phyloP scores from a whole-genome alignment of 2,888 invertebrate species.

The Ischnus inquisitorius region DNA sequence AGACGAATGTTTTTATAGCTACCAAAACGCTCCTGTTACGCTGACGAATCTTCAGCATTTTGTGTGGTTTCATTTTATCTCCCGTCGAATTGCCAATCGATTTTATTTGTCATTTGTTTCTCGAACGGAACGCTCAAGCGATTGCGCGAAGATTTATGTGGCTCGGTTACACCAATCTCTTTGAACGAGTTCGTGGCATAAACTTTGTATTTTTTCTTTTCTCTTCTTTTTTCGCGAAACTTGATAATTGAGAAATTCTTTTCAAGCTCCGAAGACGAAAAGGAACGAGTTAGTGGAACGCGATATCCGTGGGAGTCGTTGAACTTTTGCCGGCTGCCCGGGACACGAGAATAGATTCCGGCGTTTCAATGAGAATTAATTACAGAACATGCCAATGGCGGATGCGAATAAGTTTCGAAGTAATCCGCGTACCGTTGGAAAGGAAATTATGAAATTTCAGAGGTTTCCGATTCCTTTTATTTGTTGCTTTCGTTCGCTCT shows the following conservation, averaged over 20 bases:
- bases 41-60: conserved; percentile 40
- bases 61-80: conserved; percentile 22
- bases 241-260: conserved; percentile 41
- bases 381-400: neutral
- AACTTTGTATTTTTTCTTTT: conserved; percentile 18
- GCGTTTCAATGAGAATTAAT: conserved; percentile 38
- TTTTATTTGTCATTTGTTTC: conserved; percentile 6
- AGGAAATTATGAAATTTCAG: conserved; percentile 8
- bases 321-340: neutral
- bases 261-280: neutral
- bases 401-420: neutral
- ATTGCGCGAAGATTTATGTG: conserved; percentile 18
- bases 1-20: conserved; percentile 59
- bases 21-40: conserved; percentile 55
- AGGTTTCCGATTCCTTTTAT: neutral
- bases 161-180: conserved; percentile 32
- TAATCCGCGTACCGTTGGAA: conserved; percentile 23
- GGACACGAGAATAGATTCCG: neutral
- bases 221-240: conserved; percentile 13
- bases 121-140: conserved; percentile 21
- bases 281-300: neutral
- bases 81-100: conserved; percentile 52
- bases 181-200: neutral
- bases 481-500: conserved; percentile 32
- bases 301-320: neutral